A percentile compares a stretch with the other conserved stretches of the same genome.
These are phyloP conservation scores for Bombus confusus DNA, from an alignment of 1,140 invertebrate genomes.

Conservation along the genomic window DNA sequence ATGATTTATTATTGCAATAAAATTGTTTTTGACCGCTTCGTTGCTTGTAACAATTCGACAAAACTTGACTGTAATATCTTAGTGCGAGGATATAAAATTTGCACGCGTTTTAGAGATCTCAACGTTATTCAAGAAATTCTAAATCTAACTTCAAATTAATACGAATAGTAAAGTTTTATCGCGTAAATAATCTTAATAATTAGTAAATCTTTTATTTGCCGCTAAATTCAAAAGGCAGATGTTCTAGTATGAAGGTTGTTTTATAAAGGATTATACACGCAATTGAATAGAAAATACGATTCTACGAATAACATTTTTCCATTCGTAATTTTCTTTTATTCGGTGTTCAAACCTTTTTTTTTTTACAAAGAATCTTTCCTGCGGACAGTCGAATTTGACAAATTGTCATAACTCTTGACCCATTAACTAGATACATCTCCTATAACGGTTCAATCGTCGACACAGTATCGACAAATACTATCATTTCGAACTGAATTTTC, in stretches of 20 bases:
- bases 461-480: too few relatives aligned
- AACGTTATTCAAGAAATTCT: neutral
- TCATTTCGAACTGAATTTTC: too few relatives aligned
- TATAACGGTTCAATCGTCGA: too few relatives aligned
- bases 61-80: neutral
- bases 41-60: neutral
- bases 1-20: neutral
- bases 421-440: too few relatives aligned
- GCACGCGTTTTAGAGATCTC: neutral
- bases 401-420: neutral
- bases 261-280: too few relatives aligned
- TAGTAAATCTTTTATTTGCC: neutral
- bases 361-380: neutral
- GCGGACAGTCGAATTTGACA: neutral
- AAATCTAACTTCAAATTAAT: neutral
- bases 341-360: too few relatives aligned
- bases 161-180: neutral
- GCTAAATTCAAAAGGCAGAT: too few relatives aligned
- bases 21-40: neutral
- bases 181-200: neutral
- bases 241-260: too few relatives aligned
- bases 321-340: neutral
- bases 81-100: neutral
- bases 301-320: too few relatives aligned
- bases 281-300: too few relatives aligned